Evolutionary conservation across 2,888 invertebrate species (phyloP), one percentile per base, ranked within the genome.

Genomic region (Calameuta pallipes): DNA sequence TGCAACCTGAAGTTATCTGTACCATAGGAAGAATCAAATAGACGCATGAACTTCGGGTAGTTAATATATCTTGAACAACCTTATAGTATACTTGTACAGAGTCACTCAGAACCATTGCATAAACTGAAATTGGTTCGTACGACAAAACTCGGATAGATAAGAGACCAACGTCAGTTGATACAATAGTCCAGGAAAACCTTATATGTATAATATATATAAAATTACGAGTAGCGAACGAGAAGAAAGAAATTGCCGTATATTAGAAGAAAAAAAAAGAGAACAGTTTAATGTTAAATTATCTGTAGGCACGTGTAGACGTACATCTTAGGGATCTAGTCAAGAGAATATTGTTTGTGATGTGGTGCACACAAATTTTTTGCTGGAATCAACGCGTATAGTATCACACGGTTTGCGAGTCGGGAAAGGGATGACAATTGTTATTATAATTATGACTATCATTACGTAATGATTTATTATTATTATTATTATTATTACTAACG

Each of bases 271-370:
- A 33, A 4, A 33, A 4, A 23, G 23, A 56, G 23, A 9, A 23
- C 56, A 56, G 56, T 23, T 56, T 56, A 56, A 56, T 23, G 56
- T 56, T 56, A 23, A 56, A 56, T 56, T 56, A 56, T 56, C 23
- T 56, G 82, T 84, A 85, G 85, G 82, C 83, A 86, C 85, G 85
- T 83, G 85, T 85, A 85, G 84, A 80, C 75, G 80, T 79, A 83
- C 83, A 87, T 85, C 85, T 89, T 89, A 89, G 89, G 87, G 83
- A 56, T 89, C 89, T 89, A 89, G 89, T 89, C 89, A 89, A 56
- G 56, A 56, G 83, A 84, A 86, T 87, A 87, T 83, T 84, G 85
- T 86, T 87, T 86, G 83, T 86, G 84, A 56, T 56, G 56, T 23
- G 41, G 41, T 23, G 56, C 56, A 56, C 56, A 9, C 56, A 56